These are phyloP conservation scores for Mechanitis messenoides DNA, from an alignment of 2,888 invertebrate genomes.

Conservation along the genomic window DNA sequence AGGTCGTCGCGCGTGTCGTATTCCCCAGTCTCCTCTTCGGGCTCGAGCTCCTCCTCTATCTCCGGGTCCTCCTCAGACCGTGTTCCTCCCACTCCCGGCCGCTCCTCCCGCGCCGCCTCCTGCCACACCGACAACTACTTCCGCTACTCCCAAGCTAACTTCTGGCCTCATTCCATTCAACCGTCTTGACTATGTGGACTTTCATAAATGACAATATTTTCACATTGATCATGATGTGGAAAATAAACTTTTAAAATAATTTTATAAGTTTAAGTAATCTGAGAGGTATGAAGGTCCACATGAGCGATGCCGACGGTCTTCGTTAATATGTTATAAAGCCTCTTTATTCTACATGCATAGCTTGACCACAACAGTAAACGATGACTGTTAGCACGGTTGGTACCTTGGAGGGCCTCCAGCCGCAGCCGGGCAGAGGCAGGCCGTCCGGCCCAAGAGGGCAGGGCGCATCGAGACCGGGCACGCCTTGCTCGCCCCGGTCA, in stretches of 20 bases:
- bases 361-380: not conserved
- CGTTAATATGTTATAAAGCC: not conserved
- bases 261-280: too few relatives aligned
- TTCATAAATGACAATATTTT: not conserved
- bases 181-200: not conserved
- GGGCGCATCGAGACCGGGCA: slow-evolving; percentile 98
- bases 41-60: slow-evolving; percentile 33
- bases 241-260: too few relatives aligned
- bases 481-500: slow-evolving; percentile 96
- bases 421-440: slow-evolving; percentile 96
- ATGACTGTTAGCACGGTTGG: not conserved
- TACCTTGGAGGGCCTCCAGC: slow-evolving; percentile 94
- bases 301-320: not conserved
- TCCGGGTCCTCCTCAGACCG: slow-evolving; percentile 29
- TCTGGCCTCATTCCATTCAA: not conserved
- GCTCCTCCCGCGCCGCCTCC: slow-evolving; percentile 34
- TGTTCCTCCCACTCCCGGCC: slow-evolving; percentile 34
- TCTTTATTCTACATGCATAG: not conserved
- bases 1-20: slow-evolving; percentile 45
- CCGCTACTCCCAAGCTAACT: slow-evolving; percentile 19
- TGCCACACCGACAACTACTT: slow-evolving; percentile 41
- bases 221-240: too few relatives aligned
- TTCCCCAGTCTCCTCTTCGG: slow-evolving; percentile 36
- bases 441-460: slow-evolving; percentile 98
- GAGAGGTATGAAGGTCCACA: not conserved